A percentile compares a stretch with the other conserved stretches of the same genome.
These are phyloP conservation scores for Aphaenogaster ashmeadi DNA, from an alignment of 1,140 invertebrate genomes.

Conservation along the genomic window DNA sequence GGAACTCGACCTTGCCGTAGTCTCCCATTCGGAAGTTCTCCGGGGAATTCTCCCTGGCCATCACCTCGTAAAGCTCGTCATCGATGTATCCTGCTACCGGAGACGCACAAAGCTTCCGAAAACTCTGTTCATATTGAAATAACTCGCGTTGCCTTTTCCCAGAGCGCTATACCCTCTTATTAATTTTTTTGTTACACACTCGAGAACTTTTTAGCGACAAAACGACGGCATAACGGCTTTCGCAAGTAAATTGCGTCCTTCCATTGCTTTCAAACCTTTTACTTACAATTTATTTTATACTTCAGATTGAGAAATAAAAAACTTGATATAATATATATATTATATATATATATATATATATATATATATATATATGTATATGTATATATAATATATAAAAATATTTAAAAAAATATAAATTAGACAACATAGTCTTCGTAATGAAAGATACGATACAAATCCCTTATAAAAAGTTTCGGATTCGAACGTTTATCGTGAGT, in stretches of 20 bases:
- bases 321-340: neutral
- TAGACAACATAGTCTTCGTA: neutral
- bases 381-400: neutral
- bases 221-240: neutral
- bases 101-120: conserved; percentile 12
- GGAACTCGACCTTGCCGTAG: conserved; percentile 44
- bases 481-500: neutral
- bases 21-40: conserved; percentile 32
- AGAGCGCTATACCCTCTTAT: conserved; percentile 20
- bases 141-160: neutral
- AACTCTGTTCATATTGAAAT: conserved; percentile 8
- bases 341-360: neutral
- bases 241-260: neutral
- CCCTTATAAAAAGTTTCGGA: neutral
- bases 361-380: neutral
- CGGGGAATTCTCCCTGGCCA: neutral
- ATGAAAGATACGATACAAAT: neutral
- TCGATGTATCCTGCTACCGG: conserved; percentile 24
- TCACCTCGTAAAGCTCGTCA: conserved; percentile 3
- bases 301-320: neutral
- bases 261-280: neutral
- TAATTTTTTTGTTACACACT: conserved; percentile 21
- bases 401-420: neutral
- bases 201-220: neutral
- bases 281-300: neutral